Conservation (phyloP, 2,113 vertebrate species). For the Cisticola juncidis region DNA sequence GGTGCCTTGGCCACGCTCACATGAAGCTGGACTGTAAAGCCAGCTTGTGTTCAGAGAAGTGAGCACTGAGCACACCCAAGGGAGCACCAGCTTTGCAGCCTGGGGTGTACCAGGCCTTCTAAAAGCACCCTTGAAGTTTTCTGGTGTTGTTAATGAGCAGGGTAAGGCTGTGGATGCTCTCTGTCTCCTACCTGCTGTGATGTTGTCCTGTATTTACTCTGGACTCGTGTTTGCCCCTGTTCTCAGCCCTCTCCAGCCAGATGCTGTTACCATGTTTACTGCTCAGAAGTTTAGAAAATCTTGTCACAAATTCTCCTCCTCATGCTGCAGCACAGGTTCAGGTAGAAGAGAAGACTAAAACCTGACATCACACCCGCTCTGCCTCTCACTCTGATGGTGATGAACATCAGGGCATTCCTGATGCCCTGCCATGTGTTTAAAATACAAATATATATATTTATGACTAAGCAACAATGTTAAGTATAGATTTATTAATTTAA, state of each 20-base stretch:
- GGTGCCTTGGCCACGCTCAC: neutral
- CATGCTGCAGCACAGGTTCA: neutral
- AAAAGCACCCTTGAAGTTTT: neutral
- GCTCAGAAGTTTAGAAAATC: neutral
- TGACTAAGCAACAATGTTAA: neutral
- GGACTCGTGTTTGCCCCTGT: neutral
- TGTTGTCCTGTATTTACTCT: neutral
- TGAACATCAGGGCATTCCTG: neutral
- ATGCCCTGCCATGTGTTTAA: neutral
- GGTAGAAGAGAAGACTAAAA: neutral
- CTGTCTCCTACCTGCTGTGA: neutral
- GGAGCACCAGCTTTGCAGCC: neutral
- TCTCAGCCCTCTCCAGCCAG: neutral
- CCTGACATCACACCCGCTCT: neutral
- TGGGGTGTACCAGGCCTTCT: neutral
- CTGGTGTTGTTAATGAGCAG: neutral
- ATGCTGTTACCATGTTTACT: neutral
- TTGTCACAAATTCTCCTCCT: neutral
- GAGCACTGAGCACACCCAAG: neutral
- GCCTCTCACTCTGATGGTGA: neutral
- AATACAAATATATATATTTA: neutral
- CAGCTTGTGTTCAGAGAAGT: neutral
- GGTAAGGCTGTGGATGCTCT: neutral
- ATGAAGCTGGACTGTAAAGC: neutral
- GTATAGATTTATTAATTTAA: neutral